Conservation (phyloP, 2,888 invertebrate species). For the Limnephilus auricula region DNA sequence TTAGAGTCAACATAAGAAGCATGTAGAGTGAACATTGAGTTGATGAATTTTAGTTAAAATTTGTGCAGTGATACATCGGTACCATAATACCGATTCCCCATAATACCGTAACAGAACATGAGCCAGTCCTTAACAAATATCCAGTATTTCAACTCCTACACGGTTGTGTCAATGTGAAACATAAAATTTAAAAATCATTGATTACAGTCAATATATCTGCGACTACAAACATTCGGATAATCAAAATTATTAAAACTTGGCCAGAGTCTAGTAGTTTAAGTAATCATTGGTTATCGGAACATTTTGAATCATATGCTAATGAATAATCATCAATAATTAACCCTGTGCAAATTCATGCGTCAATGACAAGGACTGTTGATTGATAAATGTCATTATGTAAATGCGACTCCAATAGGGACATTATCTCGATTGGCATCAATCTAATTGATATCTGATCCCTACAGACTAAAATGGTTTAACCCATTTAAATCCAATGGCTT, state of each 20-base stretch:
- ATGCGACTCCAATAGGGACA: not conserved
- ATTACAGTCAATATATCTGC: too few relatives aligned
- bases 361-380: not conserved
- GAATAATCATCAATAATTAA: not conserved
- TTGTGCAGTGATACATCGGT: too few relatives aligned
- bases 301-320: not conserved
- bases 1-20: too few relatives aligned
- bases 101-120: too few relatives aligned
- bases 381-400: not conserved
- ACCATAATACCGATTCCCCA: too few relatives aligned
- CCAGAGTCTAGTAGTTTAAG: too few relatives aligned
- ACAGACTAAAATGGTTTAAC: not conserved
- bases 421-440: not conserved
- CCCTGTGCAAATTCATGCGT: not conserved
- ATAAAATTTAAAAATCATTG: too few relatives aligned
- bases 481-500: not conserved
- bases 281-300: not conserved
- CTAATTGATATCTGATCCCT: not conserved
- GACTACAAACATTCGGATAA: not conserved
- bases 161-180: too few relatives aligned
- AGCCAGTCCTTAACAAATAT: too few relatives aligned
- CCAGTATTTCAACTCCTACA: too few relatives aligned
- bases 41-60: too few relatives aligned
- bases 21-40: too few relatives aligned
- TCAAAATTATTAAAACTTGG: not conserved